A percentile compares a stretch with the other conserved stretches of the same genome.
Evolutionary conservation across 92 coral and sea anemone species (phyloP).

Genomic region (Plumapathes pennacea): DNA sequence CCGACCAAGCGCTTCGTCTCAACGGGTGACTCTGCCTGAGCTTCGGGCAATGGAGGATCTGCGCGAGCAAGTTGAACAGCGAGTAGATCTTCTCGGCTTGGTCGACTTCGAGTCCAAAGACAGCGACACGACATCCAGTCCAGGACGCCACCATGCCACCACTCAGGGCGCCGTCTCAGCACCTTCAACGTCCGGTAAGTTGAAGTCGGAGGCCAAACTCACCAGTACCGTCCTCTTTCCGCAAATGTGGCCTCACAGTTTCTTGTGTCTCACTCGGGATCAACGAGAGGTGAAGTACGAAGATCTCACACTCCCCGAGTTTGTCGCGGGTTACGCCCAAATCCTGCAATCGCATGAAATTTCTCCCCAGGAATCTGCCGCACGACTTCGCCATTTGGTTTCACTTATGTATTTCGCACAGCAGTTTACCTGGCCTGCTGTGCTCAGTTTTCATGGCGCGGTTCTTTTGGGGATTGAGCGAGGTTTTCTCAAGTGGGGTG

Average conservation of each 20-base stretch:
- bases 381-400: slow-evolving; percentile 34
- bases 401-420: slow-evolving; percentile 35
- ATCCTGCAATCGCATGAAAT: slow-evolving; percentile 14
- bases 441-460: slow-evolving; percentile 27
- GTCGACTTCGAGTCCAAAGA: too few relatives aligned
- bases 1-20: too few relatives aligned
- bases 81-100: too few relatives aligned
- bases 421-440: slow-evolving; percentile 23
- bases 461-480: slow-evolving; percentile 28
- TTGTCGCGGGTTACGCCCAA: slow-evolving; percentile 34
- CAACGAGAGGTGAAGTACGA: slow-evolving; percentile 16
- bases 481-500: slow-evolving; percentile 26
- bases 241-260: slow-evolving; percentile 39
- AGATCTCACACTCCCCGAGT: slow-evolving; percentile 20
- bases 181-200: slow-evolving; percentile 15
- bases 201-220: slow-evolving; percentile 9
- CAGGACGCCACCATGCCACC: too few relatives aligned
- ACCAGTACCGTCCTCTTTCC: slow-evolving; percentile 16
- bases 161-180: too few relatives aligned
- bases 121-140: too few relatives aligned
- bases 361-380: slow-evolving; percentile 4
- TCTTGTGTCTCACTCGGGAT: slow-evolving; percentile 8
- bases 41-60: too few relatives aligned
- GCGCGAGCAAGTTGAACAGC: too few relatives aligned
- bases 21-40: too few relatives aligned